These are phyloP conservation scores for Gastracanthus pulcherrimus DNA, from an alignment of 2,888 invertebrate species.

Conservation along the genomic window DNA sequence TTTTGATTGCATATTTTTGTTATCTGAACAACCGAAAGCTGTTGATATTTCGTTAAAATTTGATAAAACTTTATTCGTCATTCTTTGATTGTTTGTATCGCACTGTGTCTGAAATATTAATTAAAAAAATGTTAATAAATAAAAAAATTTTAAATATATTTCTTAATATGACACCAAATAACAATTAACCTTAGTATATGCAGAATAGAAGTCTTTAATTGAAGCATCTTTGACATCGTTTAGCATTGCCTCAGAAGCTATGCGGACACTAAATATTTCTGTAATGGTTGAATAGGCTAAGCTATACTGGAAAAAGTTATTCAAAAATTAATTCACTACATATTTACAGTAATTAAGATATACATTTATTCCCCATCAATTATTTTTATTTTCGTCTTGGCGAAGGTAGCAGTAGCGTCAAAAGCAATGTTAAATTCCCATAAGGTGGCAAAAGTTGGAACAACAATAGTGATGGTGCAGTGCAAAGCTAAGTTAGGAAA, in stretches of 20 bases:
- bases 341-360: no score
- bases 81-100: neutral
- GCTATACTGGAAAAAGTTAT: neutral
- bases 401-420: no score
- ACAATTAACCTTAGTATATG: conserved; percentile 10
- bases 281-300: conserved; percentile 21
- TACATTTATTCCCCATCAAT: no score
- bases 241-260: conserved; percentile 26
- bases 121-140: neutral
- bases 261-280: conserved; percentile 16
- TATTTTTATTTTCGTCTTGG: no score
- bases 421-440: no score
- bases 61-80: conserved; percentile 19
- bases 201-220: neutral
- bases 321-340: no score
- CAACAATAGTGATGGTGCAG: no score
- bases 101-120: conserved; percentile 13
- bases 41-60: neutral
- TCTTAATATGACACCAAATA: neutral
- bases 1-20: neutral
- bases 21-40: neutral
- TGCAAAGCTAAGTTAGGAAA: no score
- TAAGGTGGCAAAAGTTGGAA: no score
- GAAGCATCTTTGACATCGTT: neutral
- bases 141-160: neutral